Base-by-base conservation (phyloP, 2,888 invertebrate species). In the Siphlonurus alternatus region DNA sequence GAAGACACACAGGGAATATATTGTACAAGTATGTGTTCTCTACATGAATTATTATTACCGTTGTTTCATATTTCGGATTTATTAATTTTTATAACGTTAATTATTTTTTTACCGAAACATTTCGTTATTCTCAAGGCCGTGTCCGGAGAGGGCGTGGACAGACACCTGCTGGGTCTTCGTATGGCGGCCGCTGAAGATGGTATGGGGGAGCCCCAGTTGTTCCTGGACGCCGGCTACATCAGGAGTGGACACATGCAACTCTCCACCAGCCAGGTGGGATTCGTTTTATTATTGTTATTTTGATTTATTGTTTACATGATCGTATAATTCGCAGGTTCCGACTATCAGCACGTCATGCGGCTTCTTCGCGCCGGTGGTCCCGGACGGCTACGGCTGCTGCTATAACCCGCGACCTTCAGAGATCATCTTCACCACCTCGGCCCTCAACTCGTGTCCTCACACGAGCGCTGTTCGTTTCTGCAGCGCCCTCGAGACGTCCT, bases 301-400 rank as follows among this genome's bases (percentile, higher is more conserved):
- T 10, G 53, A 18, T 53, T 19, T 38, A 19, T 24, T 59, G n/a
- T 5, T 54, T 25, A 10, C 1, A 25, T 23, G n/a, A n/a, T n/a
- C n/a, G n/a, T n/a, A 38, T 38, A 38, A 10, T 38, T 15, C 38
- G 15, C 38, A 38, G 38, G 38, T 38, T 5, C 76, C 78, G 7
- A 78, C 78, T 0, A 71, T 71, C 15, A 83, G 86, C 73, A 85
- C 87, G 68, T 87, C 86, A 1, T 89, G 93, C 73, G 91, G 96
- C 89, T 88, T 88, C 71, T 97, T 93, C 74, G 96, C 92, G 0
- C 93, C 97, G 0, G 79, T 89, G 18, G 87, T 86, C 5, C 76
- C 83, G 0, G 85, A 96, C 75, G 96, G 96, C 23, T 97, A 96
- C 75, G 93, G 89, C 5, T 88, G 93, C 70, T 96, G 96, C 77